phyloP scores from a whole-genome alignment of 2,888 invertebrate species.

The Oxyscelio sp. region DNA sequence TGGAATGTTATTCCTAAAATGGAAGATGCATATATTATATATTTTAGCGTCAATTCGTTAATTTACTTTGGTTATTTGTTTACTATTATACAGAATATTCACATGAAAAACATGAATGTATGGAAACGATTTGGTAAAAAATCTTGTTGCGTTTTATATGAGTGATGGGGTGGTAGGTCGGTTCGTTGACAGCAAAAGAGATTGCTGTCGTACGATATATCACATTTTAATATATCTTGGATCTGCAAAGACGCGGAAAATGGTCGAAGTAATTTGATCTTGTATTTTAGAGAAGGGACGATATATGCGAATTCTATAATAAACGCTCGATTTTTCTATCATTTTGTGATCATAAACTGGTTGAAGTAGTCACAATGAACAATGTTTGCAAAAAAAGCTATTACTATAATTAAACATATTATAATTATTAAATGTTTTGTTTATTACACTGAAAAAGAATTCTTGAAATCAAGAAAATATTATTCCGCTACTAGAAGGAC shows the following conservation, averaged over 20 bases:
- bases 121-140: conserved; percentile 3
- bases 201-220: conserved; percentile 57
- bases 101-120: not conserved
- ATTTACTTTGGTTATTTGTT: too few species aligned
- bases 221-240: conserved; percentile 61
- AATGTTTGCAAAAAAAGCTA: too few species aligned
- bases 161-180: not conserved
- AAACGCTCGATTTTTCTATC: conserved; percentile 47
- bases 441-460: too few species aligned
- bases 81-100: not conserved
- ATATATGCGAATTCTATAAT: conserved; percentile 43
- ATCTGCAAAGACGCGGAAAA: conserved; percentile 54
- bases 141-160: conserved; percentile 6
- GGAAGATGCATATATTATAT: too few species aligned
- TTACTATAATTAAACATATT: too few species aligned
- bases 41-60: too few species aligned
- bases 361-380: conserved; percentile 43
- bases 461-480: too few species aligned
- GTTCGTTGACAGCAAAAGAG: conserved; percentile 47
- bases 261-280: conserved; percentile 49
- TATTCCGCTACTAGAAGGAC: too few species aligned
- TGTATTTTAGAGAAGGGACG: conserved; percentile 48
- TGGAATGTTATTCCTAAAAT: conserved; percentile 14
- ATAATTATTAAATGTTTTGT: too few species aligned
- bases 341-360: conserved; percentile 55